Evolutionary conservation across 1,140 invertebrate genomes (phyloP).

Genomic region (Heliconius congener): DNA sequence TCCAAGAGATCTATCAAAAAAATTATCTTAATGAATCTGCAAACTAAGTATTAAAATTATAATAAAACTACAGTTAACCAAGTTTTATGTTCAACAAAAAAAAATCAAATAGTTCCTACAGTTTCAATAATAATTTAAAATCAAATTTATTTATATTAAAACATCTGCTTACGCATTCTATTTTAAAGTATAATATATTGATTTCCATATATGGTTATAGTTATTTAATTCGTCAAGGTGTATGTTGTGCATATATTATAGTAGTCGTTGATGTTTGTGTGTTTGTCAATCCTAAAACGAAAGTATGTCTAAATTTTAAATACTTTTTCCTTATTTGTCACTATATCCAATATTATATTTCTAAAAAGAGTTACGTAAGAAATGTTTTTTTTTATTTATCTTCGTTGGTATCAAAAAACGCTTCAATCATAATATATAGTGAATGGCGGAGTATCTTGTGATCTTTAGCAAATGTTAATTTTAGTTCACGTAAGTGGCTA

Average conservation of each 20-base stretch:
- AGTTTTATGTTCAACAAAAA: background rate
- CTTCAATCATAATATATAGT: no score
- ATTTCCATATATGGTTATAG: background rate
- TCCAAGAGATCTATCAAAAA: no score
- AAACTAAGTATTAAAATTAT: no score
- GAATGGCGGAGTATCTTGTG: no score
- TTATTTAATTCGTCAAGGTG: conserved; percentile 11
- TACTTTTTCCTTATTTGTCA: no score
- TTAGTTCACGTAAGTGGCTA: background rate
- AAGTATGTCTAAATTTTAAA: background rate
- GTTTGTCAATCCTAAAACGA: background rate
- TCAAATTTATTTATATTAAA: background rate
- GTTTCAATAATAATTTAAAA: background rate
- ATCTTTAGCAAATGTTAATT: background rate
- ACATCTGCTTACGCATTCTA: background rate
- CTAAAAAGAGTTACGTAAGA: no score
- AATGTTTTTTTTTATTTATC: no score
- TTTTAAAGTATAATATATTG: background rate
- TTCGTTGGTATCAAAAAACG: no score
- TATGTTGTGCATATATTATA: background rate
- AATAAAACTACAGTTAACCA: no score
- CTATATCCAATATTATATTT: no score
- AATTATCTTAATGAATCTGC: no score
- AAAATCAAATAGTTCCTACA: background rate
- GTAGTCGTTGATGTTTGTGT: background rate